Base-by-base conservation (phyloP, 2,888 invertebrate genomes). In the Torymus texanus region DNA sequence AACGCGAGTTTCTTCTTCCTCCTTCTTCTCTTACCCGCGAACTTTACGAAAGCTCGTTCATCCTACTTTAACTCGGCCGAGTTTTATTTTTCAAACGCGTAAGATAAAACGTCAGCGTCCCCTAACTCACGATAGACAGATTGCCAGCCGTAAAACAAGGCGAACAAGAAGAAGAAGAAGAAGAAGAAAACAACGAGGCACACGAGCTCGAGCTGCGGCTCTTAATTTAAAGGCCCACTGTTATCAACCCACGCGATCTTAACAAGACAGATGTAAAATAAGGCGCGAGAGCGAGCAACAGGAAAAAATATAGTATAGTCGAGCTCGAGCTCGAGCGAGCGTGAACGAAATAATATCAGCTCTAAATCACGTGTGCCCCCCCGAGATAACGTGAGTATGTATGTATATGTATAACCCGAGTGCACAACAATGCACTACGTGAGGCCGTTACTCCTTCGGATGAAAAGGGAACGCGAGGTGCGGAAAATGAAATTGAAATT, bases 321-420 rank as follows among this genome's bases (percentile, higher is more conserved):
- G 41, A 41, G 29, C 41, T n/a, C n/a, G n/a, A 62, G 58, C 41
- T 21, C 21, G 58, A 18, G 14, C 21, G 61, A 61, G 50, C 71
- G 18, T 21, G 70, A 73, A 68, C 74, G 74, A 81, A 72, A 81
- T 79, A 76, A 68, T 65, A 75, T 75, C 67, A 72, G 78, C 63
- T 71, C 79, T 81, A 81, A 81, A 81, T 81, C 79, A 79, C 81
- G 79, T 70, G 41, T 55, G 75, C 62, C 63, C 63, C 63, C 61
- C 50, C 61, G 51, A 56, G 16, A 56, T 55, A 41, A 41, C 41
- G 41, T 41, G 8, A 5, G 8, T 8, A 41, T 29, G 29, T 29
- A 5, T 29, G 29, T 29, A 41, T 41, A 41, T 41, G 8, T 41
- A 8, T 41, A 41, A 8, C 8, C 41, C 0, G 3, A 1, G 10